Evolutionary conservation across 2,888 invertebrate genomes (phyloP).

Genomic region (Heliconius charithonia): DNA sequence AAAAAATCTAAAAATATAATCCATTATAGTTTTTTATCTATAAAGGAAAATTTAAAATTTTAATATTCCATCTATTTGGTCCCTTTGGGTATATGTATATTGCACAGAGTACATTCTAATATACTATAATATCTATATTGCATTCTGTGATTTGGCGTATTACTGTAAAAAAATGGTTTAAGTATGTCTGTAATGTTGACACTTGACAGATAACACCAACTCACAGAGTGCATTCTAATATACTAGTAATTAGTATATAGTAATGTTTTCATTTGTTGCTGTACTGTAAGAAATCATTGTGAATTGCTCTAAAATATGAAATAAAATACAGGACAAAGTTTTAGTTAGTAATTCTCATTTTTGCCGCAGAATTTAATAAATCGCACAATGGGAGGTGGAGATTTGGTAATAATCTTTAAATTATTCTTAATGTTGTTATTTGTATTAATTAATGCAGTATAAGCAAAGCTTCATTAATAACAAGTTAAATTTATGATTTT

Average conservation of each 20-base stretch:
- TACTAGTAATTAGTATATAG: background rate
- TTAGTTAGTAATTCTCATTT: background rate
- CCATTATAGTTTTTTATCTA: too few relatives aligned
- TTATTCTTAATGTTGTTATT: background rate
- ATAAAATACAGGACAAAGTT: background rate
- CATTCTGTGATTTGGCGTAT: too few relatives aligned
- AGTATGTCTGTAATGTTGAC: background rate
- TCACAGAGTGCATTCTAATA: too few relatives aligned
- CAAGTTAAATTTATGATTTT: slow-evolving; percentile 37
- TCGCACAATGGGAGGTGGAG: slow-evolving; percentile 71
- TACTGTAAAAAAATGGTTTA: too few relatives aligned
- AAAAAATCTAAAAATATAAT: too few relatives aligned
- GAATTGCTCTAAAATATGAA: too few relatives aligned
- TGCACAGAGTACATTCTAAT: too few relatives aligned
- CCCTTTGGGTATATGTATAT: too few relatives aligned
- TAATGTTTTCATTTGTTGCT: background rate
- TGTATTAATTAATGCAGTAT: background rate
- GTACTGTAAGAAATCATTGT: background rate
- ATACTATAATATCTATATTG: too few relatives aligned
- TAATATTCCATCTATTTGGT: too few relatives aligned
- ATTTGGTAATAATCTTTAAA: slow-evolving; percentile 60
- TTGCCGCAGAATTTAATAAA: slow-evolving; percentile 4
- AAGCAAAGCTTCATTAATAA: background rate
- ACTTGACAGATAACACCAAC: background rate
- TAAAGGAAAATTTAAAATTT: too few relatives aligned